A percentile compares a stretch with the other conserved stretches of the same genome.
phyloP scores from a whole-genome alignment of 1,140 invertebrate species.

The Diplogasteroides magnus region DNA sequence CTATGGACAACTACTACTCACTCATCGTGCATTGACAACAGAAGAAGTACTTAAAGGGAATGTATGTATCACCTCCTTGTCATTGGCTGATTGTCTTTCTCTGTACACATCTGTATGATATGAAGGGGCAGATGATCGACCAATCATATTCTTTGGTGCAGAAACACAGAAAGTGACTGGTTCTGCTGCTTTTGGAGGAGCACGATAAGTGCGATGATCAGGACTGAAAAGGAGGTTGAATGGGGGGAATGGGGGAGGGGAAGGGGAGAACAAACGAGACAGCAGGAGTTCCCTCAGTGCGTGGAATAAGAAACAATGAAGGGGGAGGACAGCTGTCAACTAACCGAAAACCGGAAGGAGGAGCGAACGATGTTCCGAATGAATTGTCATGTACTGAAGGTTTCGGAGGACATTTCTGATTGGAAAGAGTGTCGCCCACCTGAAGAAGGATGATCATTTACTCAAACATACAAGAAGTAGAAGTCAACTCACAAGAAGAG shows the following conservation, averaged over 20 bases:
- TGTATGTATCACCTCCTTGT: conserved; percentile 35
- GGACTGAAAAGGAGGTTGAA: conserved; percentile 31
- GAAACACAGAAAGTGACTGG: conserved; percentile 45
- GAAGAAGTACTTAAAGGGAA: too few relatives aligned
- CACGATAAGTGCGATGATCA: conserved; percentile 33
- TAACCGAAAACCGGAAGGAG: conserved; percentile 18
- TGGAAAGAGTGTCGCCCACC: conserved; percentile 53
- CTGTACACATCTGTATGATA: conserved; percentile 22
- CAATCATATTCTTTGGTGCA: conserved; percentile 12
- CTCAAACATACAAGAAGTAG: background rate
- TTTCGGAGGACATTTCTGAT: conserved; percentile 41
- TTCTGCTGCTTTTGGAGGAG: conserved; percentile 32
- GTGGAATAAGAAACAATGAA: background rate
- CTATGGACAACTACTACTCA: background rate
- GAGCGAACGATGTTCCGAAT: conserved; percentile 40
- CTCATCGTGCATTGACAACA: too few relatives aligned
- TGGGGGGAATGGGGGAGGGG: background rate
- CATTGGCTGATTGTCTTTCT: conserved; percentile 20
- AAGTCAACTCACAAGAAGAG: background rate
- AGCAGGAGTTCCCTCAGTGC: background rate
- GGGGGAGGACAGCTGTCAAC: background rate
- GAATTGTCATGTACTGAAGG: conserved; percentile 28
- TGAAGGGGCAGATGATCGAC: conserved; percentile 24
- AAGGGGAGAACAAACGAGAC: background rate
- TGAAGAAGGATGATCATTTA: conserved; percentile 17